These are phyloP conservation scores for Drosophila mettleri DNA, from an alignment of 2,888 invertebrate species.

Conservation along the genomic window DNA sequence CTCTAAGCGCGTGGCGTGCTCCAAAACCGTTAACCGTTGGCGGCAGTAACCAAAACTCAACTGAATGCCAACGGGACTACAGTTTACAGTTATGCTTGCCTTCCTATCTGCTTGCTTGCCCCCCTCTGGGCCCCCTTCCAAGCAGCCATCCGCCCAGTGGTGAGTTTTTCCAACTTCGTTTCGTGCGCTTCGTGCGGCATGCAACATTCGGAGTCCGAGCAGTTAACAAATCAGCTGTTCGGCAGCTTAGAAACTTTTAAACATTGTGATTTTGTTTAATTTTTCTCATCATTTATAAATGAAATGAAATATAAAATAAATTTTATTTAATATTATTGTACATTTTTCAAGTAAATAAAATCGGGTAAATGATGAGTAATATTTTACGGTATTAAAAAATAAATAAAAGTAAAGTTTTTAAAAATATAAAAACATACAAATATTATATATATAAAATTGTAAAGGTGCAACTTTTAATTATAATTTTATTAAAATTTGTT, in stretches of 20 bases:
- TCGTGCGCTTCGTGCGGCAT: slow-evolving; percentile 30
- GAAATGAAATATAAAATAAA: too few species aligned
- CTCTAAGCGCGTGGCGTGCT: slow-evolving; percentile 49
- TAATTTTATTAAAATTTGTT: too few species aligned
- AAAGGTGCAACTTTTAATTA: too few species aligned
- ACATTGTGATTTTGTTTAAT: too few species aligned
- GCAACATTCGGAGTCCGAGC: slow-evolving; percentile 67
- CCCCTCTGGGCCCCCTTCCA: background rate
- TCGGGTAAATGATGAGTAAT: too few species aligned
- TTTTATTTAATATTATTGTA: background rate
- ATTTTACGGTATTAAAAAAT: too few species aligned
- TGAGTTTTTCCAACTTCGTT: slow-evolving; percentile 52
- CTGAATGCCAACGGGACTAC: slow-evolving; percentile 66
- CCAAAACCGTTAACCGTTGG: slow-evolving; percentile 69
- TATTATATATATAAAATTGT: too few species aligned
- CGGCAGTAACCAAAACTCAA: slow-evolving; percentile 83
- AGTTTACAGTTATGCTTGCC: slow-evolving; percentile 59
- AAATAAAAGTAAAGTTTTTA: too few species aligned
- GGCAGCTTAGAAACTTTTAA: background rate
- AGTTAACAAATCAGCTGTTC: slow-evolving; percentile 64
- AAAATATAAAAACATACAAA: too few species aligned
- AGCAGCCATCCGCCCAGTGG: slow-evolving; percentile 45
- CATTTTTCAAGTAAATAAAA: background rate
- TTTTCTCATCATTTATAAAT: too few species aligned
- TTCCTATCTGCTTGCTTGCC: slow-evolving; percentile 1